phyloP scores from a whole-genome alignment of 2,888 invertebrate species.

The Gastrophysa polygoni region DNA sequence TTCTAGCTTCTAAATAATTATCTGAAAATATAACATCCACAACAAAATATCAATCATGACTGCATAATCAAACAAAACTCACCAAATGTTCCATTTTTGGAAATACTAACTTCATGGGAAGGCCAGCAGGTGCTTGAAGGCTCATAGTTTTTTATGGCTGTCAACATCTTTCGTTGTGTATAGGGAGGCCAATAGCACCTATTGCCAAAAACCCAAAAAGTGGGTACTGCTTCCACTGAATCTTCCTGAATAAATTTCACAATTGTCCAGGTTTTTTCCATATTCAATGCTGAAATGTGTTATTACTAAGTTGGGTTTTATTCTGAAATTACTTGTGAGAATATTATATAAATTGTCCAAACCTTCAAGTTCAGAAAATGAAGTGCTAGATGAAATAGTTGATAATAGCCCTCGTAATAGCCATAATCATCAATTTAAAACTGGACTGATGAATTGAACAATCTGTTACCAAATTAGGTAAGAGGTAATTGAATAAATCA shows the following conservation, averaged over 20 bases:
- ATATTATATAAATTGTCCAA: no score
- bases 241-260: not conserved
- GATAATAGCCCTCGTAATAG: no score
- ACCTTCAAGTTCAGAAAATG: no score
- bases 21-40: not conserved
- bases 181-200: slow-evolving; percentile 3
- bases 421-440: no score
- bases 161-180: not conserved
- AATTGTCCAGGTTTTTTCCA: slow-evolving; percentile 9
- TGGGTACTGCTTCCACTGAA: slow-evolving; percentile 10
- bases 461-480: no score
- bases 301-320: no score
- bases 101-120: slow-evolving; percentile 1
- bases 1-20: slow-evolving; percentile 2
- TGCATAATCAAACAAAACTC: not conserved
- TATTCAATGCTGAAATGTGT: not conserved
- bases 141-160: slow-evolving; percentile 1
- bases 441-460: no score
- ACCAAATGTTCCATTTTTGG: slow-evolving; percentile 8
- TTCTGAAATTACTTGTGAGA: no score
- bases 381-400: no score
- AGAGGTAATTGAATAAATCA: no score
- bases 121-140: not conserved
- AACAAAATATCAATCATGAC: not conserved
- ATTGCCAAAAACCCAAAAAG: slow-evolving; percentile 1